These are phyloP conservation scores for Hyles lineata DNA, from an alignment of 2,888 invertebrate genomes.

Conservation along the genomic window DNA sequence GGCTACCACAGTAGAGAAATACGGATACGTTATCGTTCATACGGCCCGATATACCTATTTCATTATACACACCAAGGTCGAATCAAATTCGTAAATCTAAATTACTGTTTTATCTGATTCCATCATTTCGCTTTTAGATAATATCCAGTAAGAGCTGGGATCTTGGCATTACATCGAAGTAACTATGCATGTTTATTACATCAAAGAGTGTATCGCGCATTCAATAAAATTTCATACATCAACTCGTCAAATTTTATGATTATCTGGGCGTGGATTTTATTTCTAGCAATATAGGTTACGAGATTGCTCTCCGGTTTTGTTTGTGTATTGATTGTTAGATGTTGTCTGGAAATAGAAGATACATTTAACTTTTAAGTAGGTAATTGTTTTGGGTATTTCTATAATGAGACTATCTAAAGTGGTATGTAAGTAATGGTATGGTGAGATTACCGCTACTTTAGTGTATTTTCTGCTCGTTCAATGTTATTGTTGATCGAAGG, in stretches of 20 bases:
- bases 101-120: constrained; percentile 6
- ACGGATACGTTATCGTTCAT: neutral
- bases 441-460: no score
- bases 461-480: no score
- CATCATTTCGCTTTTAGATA: neutral
- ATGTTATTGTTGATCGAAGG: no score
- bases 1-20: neutral
- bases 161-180: constrained; percentile 17
- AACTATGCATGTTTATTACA: constrained; percentile 4
- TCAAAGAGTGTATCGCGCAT: constrained; percentile 15
- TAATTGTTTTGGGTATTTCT: no score
- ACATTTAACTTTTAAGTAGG: no score
- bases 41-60: neutral
- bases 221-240: constrained; percentile 24
- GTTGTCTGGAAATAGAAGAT: neutral
- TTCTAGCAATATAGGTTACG: neutral
- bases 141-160: neutral
- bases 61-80: neutral
- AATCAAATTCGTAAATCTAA: neutral
- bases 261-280: constrained; percentile 9
- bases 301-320: neutral
- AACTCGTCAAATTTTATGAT: constrained; percentile 27
- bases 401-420: no score
- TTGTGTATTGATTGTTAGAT: neutral
- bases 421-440: no score